phyloP scores from a whole-genome alignment of 2,113 vertebrate species.

The Campylomormyrus numenius region DNA sequence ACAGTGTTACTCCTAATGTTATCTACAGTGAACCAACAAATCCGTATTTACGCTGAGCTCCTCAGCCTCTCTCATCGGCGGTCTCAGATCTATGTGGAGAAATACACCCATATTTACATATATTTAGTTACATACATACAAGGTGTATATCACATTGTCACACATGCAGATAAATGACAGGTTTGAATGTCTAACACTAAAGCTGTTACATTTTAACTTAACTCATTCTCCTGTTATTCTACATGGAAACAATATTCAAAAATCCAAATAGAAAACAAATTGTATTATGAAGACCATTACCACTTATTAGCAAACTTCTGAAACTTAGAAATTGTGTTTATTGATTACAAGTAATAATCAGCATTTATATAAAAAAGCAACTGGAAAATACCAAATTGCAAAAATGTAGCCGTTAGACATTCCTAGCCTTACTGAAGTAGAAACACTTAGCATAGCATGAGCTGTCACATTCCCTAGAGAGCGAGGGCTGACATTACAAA shows the following conservation, averaged over 20 bases:
- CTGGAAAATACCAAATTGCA: not conserved
- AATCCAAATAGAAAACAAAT: not conserved
- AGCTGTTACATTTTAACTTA: not conserved
- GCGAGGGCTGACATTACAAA: conserved; percentile 53
- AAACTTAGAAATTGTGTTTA: not conserved
- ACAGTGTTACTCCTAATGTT: not conserved
- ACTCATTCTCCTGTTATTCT: not conserved
- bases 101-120: not conserved
- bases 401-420: not conserved
- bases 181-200: not conserved
- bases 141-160: not conserved
- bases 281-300: not conserved
- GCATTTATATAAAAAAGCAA: not conserved
- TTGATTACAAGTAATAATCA: not conserved
- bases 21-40: not conserved
- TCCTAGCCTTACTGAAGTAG: not conserved
- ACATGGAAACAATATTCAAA: not conserved
- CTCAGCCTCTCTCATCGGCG: conserved; percentile 10
- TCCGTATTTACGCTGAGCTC: not conserved
- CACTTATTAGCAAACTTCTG: not conserved
- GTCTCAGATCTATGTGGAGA: conserved; percentile 12
- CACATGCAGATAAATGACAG: not conserved
- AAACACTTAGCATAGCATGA: conserved; percentile 27
- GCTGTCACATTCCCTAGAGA: conserved; percentile 63
- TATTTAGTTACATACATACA: not conserved